Evolutionary conservation across 2,888 invertebrate genomes (phyloP).

Genomic region (Drosophila nigricruria): DNA sequence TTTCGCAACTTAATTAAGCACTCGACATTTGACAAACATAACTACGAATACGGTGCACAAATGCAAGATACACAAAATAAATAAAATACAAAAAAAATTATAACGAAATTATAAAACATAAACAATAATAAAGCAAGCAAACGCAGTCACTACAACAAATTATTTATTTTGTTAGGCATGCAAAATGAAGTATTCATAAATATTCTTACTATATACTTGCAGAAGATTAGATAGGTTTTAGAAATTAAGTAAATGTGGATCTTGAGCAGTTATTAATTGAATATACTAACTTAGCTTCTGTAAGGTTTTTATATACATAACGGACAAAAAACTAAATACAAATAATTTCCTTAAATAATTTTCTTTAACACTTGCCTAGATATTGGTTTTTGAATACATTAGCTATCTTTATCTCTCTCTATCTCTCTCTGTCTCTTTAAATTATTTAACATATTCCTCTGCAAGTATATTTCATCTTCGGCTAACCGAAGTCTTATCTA

Average conservation of each 20-base stretch:
- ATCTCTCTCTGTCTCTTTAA: no score
- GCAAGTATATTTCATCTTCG: conserved; percentile 21
- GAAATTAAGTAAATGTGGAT: neutral
- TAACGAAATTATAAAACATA: conserved; percentile 5
- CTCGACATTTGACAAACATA: conserved; percentile 46
- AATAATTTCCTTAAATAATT: no score
- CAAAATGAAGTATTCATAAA: conserved; percentile 12
- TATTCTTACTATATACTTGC: conserved; percentile 21
- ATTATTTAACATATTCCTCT: neutral
- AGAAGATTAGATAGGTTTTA: neutral
- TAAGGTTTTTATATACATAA: no score
- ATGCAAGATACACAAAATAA: conserved; percentile 18
- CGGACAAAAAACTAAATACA: no score
- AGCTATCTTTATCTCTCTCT: no score
- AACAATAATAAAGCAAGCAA: conserved; percentile 19
- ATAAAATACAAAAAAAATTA: conserved; percentile 3
- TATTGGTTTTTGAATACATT: no score
- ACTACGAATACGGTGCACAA: conserved; percentile 50
- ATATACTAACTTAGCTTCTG: no score
- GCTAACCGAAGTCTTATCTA: neutral
- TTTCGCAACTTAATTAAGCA: conserved; percentile 46
- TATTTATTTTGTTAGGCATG: conserved; percentile 28
- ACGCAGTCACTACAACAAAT: conserved; percentile 27
- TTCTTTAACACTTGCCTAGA: no score
- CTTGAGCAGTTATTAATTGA: no score